Evolutionary conservation across 1,140 invertebrate species (phyloP).

Genomic region (Papilio dardanus): DNA sequence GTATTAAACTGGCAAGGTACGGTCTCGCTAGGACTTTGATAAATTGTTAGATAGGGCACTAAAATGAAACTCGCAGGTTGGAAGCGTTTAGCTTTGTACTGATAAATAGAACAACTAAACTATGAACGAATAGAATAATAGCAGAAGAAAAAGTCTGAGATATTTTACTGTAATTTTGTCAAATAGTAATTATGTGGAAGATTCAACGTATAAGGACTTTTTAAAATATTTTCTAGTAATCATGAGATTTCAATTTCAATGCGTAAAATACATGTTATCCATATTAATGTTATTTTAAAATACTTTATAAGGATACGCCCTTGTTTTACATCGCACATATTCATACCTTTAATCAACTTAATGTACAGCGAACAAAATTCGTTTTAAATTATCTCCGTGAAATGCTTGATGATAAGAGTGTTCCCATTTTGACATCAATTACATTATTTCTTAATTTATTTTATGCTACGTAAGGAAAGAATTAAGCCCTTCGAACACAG

Average conservation of each 20-base stretch:
- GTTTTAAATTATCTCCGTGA: not conserved
- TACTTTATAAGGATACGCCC: not conserved
- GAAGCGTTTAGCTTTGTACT: not conserved
- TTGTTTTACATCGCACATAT: not conserved
- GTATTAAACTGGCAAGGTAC: not conserved
- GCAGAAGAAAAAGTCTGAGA: not conserved
- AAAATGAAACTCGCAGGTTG: slow-evolving; percentile 5
- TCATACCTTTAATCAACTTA: not conserved
- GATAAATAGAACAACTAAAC: not conserved
- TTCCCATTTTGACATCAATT: slow-evolving; percentile 11
- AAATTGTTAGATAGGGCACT: slow-evolving; percentile 2
- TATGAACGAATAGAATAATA: not conserved
- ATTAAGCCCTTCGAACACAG: no score
- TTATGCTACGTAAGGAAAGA: not conserved
- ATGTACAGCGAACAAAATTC: not conserved
- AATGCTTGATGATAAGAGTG: slow-evolving; percentile 1
- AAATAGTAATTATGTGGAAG: no score
- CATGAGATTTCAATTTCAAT: not conserved
- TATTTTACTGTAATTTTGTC: not conserved
- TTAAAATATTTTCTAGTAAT: not conserved
- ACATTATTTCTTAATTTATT: slow-evolving; percentile 9
- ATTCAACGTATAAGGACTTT: no score
- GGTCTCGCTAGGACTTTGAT: not conserved
- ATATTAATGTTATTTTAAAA: not conserved
- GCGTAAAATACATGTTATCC: not conserved